Conservation (phyloP, 2,113 vertebrate genomes). For the Apodemus sylvaticus region DNA sequence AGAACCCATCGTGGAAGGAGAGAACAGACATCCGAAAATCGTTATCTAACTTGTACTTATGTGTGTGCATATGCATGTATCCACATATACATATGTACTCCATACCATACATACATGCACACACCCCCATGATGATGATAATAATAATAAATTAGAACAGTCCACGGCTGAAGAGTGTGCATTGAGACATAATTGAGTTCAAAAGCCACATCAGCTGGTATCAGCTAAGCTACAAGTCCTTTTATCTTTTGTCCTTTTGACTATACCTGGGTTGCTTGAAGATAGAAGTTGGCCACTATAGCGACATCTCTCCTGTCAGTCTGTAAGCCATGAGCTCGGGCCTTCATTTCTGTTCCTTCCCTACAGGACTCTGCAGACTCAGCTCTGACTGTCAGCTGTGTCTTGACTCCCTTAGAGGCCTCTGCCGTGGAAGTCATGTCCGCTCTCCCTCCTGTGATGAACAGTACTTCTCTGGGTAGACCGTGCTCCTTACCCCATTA, state of each 20-base stretch:
- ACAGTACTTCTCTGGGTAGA: neutral
- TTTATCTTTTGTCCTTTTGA: neutral
- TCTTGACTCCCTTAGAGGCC: neutral
- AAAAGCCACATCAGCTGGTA: neutral
- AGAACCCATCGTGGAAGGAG: neutral
- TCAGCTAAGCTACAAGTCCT: neutral
- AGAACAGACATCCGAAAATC: neutral
- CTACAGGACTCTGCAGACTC: neutral
- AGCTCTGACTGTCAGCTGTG: neutral
- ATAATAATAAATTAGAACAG: accelerated
- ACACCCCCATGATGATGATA: neutral
- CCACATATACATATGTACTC: neutral
- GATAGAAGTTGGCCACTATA: neutral
- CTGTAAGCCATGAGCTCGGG: neutral
- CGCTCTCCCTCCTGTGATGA: neutral
- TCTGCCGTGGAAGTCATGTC: neutral
- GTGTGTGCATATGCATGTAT: neutral
- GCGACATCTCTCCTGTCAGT: neutral
- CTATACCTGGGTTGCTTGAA: neutral
- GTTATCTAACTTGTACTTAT: neutral
- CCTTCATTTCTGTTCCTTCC: neutral
- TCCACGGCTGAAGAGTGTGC: accelerated
- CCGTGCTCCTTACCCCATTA: accelerated
- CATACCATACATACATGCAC: neutral
- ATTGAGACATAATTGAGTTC: accelerated